Evolutionary conservation across 1,140 invertebrate genomes (phyloP).

Genomic region (Drosophila micromelanica): DNA sequence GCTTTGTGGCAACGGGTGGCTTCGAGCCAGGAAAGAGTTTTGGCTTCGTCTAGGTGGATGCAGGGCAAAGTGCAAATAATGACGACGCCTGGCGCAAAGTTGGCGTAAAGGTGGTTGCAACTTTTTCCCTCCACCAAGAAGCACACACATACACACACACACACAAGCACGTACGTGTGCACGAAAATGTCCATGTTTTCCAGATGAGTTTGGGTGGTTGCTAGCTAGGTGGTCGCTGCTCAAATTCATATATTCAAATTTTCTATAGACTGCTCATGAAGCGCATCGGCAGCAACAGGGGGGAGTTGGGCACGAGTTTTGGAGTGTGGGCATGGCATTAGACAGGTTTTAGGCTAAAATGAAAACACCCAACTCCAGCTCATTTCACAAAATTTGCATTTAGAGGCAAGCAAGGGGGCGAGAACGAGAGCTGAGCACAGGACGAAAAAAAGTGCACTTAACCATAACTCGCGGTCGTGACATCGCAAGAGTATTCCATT

Average conservation of each 20-base stretch:
- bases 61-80: slow-evolving; percentile 67
- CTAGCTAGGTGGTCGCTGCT: slow-evolving; percentile 22
- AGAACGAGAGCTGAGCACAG: slow-evolving; percentile 6
- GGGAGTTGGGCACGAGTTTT: slow-evolving; percentile 4
- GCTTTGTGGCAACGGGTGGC: slow-evolving; percentile 14
- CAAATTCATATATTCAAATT: slow-evolving; percentile 69
- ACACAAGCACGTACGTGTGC: slow-evolving; percentile 12
- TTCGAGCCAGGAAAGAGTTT: slow-evolving; percentile 56
- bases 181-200: slow-evolving; percentile 29
- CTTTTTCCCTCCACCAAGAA: slow-evolving; percentile 71
- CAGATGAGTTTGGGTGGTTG: slow-evolving; percentile 36
- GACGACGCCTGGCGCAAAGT: slow-evolving; percentile 12
- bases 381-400: slow-evolving; percentile 83
- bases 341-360: slow-evolving; percentile 53
- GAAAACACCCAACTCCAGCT: slow-evolving; percentile 43
- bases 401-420: slow-evolving; percentile 47
- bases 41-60: slow-evolving; percentile 23
- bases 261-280: slow-evolving; percentile 78
- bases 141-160: slow-evolving; percentile 44
- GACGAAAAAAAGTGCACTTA: slow-evolving; percentile 77
- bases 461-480: slow-evolving; percentile 76
- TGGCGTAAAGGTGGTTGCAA: slow-evolving; percentile 71
- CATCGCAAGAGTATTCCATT: slow-evolving; percentile 68
- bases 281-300: slow-evolving; percentile 69
- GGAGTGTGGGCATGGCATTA: slow-evolving; percentile 26